Percentiles rank a stretch among this genome's conserved stretches.
These are phyloP conservation scores for Cantharis flavilabris DNA, from an alignment of 2,888 invertebrate genomes.

Conservation along the genomic window DNA sequence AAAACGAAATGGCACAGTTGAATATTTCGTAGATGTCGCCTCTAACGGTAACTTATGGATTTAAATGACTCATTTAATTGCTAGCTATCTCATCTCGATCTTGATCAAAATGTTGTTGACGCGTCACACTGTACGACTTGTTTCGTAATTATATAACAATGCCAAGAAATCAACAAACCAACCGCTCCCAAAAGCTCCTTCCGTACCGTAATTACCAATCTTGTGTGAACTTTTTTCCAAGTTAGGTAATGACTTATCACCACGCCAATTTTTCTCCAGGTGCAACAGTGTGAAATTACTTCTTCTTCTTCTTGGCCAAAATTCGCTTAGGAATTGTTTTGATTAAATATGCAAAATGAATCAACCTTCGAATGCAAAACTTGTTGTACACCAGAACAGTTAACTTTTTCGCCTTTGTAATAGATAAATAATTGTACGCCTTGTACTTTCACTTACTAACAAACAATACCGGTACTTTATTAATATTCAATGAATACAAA, in stretches of 20 bases:
- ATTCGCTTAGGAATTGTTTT: background rate
- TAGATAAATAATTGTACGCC: background rate
- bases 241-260: constrained; percentile 2
- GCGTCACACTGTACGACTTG: background rate
- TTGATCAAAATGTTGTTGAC: background rate
- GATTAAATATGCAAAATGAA: background rate
- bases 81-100: background rate
- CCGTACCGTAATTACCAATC: background rate
- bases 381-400: background rate
- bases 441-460: background rate
- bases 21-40: background rate
- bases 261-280: background rate
- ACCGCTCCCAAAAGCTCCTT: constrained; percentile 7
- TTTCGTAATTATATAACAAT: background rate
- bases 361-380: background rate
- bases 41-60: background rate
- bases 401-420: background rate
- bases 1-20: background rate
- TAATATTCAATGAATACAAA: background rate
- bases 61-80: background rate
- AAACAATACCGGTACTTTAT: background rate
- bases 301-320: no score
- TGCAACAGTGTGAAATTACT: no score
- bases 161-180: background rate
- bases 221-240: constrained; percentile 1